Base-by-base conservation (phyloP, 1,140 invertebrate genomes). In the Oscheius sp. region DNA sequence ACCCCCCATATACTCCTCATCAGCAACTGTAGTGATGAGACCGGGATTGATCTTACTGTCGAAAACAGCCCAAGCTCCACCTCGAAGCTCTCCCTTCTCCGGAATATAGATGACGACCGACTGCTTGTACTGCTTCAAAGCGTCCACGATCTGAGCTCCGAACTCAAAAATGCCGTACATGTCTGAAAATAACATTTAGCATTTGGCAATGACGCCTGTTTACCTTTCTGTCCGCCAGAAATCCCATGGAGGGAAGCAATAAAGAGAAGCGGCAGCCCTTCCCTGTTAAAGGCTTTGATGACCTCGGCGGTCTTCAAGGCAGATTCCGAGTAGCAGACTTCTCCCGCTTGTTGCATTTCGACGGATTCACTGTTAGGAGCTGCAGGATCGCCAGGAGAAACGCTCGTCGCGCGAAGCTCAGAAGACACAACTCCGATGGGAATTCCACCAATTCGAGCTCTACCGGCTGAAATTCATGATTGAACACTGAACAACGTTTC, bases 241-340 rank as follows among this genome's bases (percentile, higher is more conserved):
- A 99, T 99, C 15, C 97, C 97, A 87, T 97, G 89, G 94, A 97
- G 99, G 86, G 99, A 99, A 28, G 97, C 96, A 86, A 99, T 97
- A 28, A 99, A 93, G 34, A 99, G 91, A n/a, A 99, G 87, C 0
- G 97, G 97, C 4, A 99, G 86, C 78, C 92, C 91, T 87, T 99
- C 97, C 59, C 90, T 89, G 32, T 91, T 91, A 85, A 99, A 99
- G 87, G 99, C 95, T 85, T 92, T 91, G 76, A 99, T 97, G 1
- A 92, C 93, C 84, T 97, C 93, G 0, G 95, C 91, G 1, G 95
- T 98, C 87, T 84, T 84, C 75, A 84, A 85, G 0, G 96, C 92
- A 0, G 95, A 99, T 84, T 99, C 96, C 0, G 96, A 95, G 88
- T 95, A 99, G 96, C 96, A 99, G 0, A 99, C 97, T 87, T 74